Evolutionary conservation across 2,888 invertebrate species (phyloP).

Genomic region (Luperina nickerlii): DNA sequence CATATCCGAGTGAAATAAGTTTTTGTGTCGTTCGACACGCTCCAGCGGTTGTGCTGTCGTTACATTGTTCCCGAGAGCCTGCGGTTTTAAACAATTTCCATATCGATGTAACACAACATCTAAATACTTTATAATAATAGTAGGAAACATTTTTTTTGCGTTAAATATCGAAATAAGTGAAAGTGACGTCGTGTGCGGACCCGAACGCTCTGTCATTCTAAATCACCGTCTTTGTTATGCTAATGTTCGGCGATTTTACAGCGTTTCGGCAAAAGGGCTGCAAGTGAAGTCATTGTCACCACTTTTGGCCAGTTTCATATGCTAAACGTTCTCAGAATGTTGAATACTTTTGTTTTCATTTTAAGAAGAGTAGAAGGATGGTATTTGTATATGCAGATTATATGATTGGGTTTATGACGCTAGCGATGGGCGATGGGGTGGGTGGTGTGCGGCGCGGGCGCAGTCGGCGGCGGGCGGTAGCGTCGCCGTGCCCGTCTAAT

Average conservation of each 20-base stretch:
- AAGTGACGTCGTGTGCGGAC: constrained; percentile 83
- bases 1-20: constrained; percentile 86
- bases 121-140: constrained; percentile 79
- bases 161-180: constrained; percentile 79
- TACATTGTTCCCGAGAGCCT: constrained; percentile 82
- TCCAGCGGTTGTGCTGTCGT: constrained; percentile 79
- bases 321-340: constrained; percentile 83
- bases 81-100: constrained; percentile 84
- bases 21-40: constrained; percentile 86
- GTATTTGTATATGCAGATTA: constrained; percentile 62
- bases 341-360: constrained; percentile 67
- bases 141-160: constrained; percentile 70
- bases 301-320: constrained; percentile 75
- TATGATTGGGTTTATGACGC: constrained; percentile 58
- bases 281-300: constrained; percentile 80
- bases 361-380: constrained; percentile 58
- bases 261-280: constrained; percentile 84
- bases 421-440: constrained; percentile 41
- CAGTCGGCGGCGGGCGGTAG: constrained; percentile 70
- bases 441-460: constrained; percentile 51
- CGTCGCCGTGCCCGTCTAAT: constrained; percentile 82
- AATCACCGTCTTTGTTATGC: constrained; percentile 88
- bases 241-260: constrained; percentile 86
- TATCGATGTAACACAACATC: constrained; percentile 73
- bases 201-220: constrained; percentile 81